phyloP scores from a whole-genome alignment of 2,113 vertebrate genomes.

The Pogonocichla stellata region DNA sequence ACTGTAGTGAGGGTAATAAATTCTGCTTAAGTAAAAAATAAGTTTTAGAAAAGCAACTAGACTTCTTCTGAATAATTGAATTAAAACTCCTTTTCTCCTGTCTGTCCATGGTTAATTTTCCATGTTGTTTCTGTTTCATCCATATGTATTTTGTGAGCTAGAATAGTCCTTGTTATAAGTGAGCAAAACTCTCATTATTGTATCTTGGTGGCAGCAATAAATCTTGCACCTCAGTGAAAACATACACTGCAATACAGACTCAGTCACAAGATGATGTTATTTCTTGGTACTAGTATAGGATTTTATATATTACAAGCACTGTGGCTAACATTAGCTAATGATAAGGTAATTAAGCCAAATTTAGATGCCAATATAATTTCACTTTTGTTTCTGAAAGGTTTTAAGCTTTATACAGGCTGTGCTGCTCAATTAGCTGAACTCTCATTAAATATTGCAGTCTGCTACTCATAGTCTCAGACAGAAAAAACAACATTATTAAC shows the following conservation, averaged over 20 bases:
- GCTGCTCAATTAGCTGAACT: not conserved
- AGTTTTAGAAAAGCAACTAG: not conserved
- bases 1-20: not conserved
- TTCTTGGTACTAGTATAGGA: not conserved
- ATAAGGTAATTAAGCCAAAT: slow-evolving; percentile 35
- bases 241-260: not conserved
- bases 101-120: not conserved
- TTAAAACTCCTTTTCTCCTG: not conserved
- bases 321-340: slow-evolving; percentile 14
- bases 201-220: not conserved
- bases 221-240: not conserved
- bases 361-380: not conserved
- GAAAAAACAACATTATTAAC: not conserved
- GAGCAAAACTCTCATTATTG: not conserved
- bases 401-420: not conserved
- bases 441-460: slow-evolving; percentile 1
- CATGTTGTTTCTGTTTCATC: not conserved
- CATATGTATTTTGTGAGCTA: not conserved
- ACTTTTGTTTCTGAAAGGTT: not conserved
- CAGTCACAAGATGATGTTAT: not conserved
- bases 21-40: not conserved
- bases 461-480: not conserved
- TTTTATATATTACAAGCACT: not conserved
- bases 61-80: not conserved
- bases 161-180: not conserved